Evolutionary conservation across 1,140 invertebrate species (phyloP).

Genomic region (Drosophila subobscura): DNA sequence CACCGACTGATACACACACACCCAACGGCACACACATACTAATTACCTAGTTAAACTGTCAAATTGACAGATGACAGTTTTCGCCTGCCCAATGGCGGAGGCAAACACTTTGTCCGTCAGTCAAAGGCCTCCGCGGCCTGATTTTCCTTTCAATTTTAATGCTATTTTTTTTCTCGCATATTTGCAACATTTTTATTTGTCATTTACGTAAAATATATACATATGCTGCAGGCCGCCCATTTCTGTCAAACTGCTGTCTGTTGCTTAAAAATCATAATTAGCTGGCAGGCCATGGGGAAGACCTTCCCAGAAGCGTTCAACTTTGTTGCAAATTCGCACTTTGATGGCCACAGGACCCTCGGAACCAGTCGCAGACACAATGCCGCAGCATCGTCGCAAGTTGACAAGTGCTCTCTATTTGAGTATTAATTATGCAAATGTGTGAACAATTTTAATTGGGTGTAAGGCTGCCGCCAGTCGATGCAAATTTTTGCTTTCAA

Average conservation of each 20-base stretch:
- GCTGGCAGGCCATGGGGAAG: constrained; percentile 33
- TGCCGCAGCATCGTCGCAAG: constrained; percentile 37
- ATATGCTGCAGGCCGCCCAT: constrained; percentile 38
- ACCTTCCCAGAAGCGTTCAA: constrained; percentile 59
- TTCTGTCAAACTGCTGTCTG: constrained; percentile 71
- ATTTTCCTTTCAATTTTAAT: constrained; percentile 25
- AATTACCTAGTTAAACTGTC: constrained; percentile 83
- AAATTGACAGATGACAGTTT: constrained; percentile 83
- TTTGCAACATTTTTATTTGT: constrained; percentile 74
- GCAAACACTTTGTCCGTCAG: constrained; percentile 73
- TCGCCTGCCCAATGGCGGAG: constrained; percentile 67
- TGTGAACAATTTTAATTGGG: constrained; percentile 83
- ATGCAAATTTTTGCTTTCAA: constrained; percentile 76
- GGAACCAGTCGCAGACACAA: constrained; percentile 11
- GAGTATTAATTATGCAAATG: constrained; percentile 81
- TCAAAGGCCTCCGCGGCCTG: constrained; percentile 46
- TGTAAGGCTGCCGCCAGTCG: constrained; percentile 64
- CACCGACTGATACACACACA: constrained; percentile 6
- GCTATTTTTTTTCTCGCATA: constrained; percentile 34
- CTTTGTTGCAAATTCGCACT: constrained; percentile 55
- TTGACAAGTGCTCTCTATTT: constrained; percentile 74
- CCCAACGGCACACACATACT: constrained; percentile 51
- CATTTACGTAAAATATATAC: constrained; percentile 62
- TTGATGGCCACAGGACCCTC: constrained; percentile 35
- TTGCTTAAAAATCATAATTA: constrained; percentile 70